phyloP scores from a whole-genome alignment of 2,888 invertebrate species.

The Metacarcinus magister region DNA sequence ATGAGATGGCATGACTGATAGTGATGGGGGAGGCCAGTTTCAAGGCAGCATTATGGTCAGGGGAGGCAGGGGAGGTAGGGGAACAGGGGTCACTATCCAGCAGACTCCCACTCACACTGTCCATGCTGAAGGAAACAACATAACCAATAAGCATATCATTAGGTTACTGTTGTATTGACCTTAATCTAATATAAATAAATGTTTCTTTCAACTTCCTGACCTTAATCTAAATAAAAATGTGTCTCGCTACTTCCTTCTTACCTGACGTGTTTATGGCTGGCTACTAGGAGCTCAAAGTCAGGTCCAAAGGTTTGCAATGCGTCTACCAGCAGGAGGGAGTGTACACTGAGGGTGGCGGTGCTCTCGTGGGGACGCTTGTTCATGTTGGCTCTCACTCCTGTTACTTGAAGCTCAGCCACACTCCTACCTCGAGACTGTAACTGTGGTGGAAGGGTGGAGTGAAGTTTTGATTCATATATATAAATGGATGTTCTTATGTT shows the following conservation, averaged over 20 bases:
- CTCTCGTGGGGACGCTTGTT: constrained; percentile 91
- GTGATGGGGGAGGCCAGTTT: constrained; percentile 87
- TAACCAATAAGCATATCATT: not conserved
- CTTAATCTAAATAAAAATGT: not conserved
- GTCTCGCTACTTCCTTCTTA: not conserved
- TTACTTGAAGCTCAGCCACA: constrained; percentile 96
- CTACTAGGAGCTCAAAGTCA: constrained; percentile 96
- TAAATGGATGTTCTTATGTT: too few relatives aligned
- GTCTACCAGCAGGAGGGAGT: constrained; percentile 96
- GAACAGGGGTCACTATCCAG: constrained; percentile 96
- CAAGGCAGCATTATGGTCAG: constrained; percentile 84
- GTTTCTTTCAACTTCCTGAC: too few relatives aligned
- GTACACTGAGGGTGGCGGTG: constrained; percentile 93
- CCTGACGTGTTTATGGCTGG: constrained; percentile 97
- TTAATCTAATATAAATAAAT: too few relatives aligned
- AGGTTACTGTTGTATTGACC: too few relatives aligned
- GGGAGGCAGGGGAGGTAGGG: constrained; percentile 92
- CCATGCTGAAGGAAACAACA: constrained; percentile 89
- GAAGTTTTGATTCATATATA: too few relatives aligned
- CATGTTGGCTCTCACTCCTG: constrained; percentile 92
- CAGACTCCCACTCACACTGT: constrained; percentile 96
- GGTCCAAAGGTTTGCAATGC: constrained; percentile 97
- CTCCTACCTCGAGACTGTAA: constrained; percentile 94
- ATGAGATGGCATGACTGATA: constrained; percentile 86
- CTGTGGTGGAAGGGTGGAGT: constrained; percentile 84